Base-by-base conservation (phyloP, 2,888 invertebrate species). In the Cantharis nigra region DNA sequence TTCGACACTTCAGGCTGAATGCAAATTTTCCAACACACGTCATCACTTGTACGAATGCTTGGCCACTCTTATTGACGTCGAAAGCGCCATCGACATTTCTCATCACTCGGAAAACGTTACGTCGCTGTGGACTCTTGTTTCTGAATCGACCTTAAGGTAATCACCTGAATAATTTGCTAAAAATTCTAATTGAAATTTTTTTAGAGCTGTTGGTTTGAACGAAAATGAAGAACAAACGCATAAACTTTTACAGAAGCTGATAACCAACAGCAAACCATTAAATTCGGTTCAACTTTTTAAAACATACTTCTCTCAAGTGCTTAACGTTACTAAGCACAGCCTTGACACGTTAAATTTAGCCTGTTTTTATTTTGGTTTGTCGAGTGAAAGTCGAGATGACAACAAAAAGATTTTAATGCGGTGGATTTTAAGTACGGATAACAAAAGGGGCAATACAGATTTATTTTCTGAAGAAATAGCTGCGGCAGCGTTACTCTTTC, bases 141-240 rank as follows among this genome's bases (percentile, higher is more conserved):
- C 87, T 84, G 87, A 88, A 76, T 85, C 86, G 63, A 82, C 88
- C 5, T 81, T 90, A 72, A 87, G 89, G 90, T 90, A 84, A 79
- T 28, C 30, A 18, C 18, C 3, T 13, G 7, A 7, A 65, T 20
- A 65, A 65, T 64, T 64, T 18, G 10, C 11, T 4, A 28, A 26
- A 28, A 49, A 49, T n/a, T n/a, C 5, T n/a, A 49, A 49, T 49
- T 9, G 7, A 62, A 69, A 26, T 70, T 71, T 88, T n/a, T 87
- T 78, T 80, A 90, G 90, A 80, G 89, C 89, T 62, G 85, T 90
- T 64, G 90, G 89, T 28, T 84, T 89, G 79, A 89, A 89, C 81
- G 89, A 90, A 75, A 88, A 88, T 73, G 89, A 89, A 78, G 83
- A 87, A 74, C 82, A 83, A 65, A 88, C 88, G 0, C 90, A 90